Conservation (phyloP, 2,113 vertebrate species). For the Ornithorhynchus anatinus region DNA sequence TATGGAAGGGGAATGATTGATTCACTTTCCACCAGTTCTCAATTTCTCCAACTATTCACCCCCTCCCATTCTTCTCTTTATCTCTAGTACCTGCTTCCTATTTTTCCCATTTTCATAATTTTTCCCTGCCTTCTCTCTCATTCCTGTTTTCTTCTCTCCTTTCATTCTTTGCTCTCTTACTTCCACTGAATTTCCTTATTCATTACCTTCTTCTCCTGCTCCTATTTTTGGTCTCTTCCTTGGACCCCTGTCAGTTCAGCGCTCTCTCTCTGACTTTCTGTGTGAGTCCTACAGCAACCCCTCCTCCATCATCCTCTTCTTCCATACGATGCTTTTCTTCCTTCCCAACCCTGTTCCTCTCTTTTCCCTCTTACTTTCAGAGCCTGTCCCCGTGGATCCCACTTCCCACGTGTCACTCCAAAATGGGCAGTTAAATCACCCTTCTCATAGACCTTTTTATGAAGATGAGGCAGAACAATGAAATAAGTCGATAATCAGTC, state of each 20-base stretch:
- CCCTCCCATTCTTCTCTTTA: not conserved
- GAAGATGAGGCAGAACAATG: too few relatives aligned
- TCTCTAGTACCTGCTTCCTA: not conserved
- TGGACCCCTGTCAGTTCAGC: too few relatives aligned
- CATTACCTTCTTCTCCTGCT: not conserved
- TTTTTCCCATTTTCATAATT: too few relatives aligned
- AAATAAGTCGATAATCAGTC: too few relatives aligned
- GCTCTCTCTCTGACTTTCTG: too few relatives aligned
- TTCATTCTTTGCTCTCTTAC: not conserved
- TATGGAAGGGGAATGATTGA: too few relatives aligned
- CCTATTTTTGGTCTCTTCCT: not conserved
- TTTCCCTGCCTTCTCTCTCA: not conserved
- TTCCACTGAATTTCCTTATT: not conserved
- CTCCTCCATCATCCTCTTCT: too few relatives aligned
- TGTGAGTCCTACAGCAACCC: too few relatives aligned
- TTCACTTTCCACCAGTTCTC: not conserved
- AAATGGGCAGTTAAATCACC: too few relatives aligned
- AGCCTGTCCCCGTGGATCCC: not conserved
- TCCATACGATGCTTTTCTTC: too few relatives aligned
- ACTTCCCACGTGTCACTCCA: too few relatives aligned
- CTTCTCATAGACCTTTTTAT: too few relatives aligned
- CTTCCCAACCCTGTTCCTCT: not conserved
- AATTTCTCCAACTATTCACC: not conserved
- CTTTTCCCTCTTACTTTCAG: not conserved
- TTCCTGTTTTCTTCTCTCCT: not conserved